A percentile compares a stretch with the other conserved stretches of the same genome.
These are phyloP conservation scores for Drosophila novamexicana DNA, from an alignment of 1,140 invertebrate genomes.

Conservation along the genomic window DNA sequence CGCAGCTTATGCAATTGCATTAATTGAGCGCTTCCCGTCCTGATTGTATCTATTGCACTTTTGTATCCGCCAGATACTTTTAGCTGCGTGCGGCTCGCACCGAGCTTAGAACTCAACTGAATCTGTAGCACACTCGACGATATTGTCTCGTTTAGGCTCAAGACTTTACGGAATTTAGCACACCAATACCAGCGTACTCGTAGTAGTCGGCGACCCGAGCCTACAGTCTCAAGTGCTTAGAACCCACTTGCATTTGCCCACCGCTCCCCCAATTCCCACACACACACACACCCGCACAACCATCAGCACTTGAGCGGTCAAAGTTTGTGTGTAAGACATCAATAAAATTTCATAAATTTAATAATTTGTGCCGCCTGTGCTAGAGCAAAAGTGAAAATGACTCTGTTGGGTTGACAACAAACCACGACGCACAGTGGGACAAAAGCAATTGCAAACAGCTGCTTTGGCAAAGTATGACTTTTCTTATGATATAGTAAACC, in stretches of 20 bases:
- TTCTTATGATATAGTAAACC: too few species aligned
- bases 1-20: conserved; percentile 39
- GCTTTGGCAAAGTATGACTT: not conserved
- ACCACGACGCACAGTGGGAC: conserved; percentile 49
- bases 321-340: conserved; percentile 81
- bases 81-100: conserved; percentile 54
- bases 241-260: conserved; percentile 25
- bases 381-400: conserved; percentile 74
- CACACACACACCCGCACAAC: conserved; percentile 11
- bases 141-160: conserved; percentile 65
- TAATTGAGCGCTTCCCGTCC: conserved; percentile 51
- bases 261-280: conserved; percentile 1
- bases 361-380: conserved; percentile 67
- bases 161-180: conserved; percentile 74
- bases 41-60: conserved; percentile 18
- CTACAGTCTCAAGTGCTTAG: conserved; percentile 56
- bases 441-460: not conserved
- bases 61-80: conserved; percentile 30
- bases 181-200: conserved; percentile 53
- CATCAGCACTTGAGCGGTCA: conserved; percentile 64
- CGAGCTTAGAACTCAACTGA: conserved; percentile 65
- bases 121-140: conserved; percentile 20
- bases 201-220: conserved; percentile 32
- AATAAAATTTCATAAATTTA: conserved; percentile 83
- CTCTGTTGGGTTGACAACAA: conserved; percentile 50